These are phyloP conservation scores for Eueremaeus valkanovi DNA, from an alignment of 2,888 invertebrate species.

Conservation along the genomic window DNA sequence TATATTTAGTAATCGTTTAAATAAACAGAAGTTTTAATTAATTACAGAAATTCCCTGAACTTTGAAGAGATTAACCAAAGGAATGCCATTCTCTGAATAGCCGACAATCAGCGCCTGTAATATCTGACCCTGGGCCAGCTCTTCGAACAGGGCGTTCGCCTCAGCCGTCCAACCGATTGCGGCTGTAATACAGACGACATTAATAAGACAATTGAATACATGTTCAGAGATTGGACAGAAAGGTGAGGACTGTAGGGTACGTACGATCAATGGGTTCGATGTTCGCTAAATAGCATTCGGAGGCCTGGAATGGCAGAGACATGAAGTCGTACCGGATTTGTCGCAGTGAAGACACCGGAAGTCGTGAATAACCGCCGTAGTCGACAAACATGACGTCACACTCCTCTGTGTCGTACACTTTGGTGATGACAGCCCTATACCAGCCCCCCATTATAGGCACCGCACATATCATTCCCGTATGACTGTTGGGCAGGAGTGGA, in stretches of 20 bases:
- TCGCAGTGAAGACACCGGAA: constrained; percentile 71
- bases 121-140: constrained; percentile 73
- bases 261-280: constrained; percentile 72
- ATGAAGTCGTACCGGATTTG: constrained; percentile 82
- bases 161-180: constrained; percentile 66
- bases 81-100: constrained; percentile 71
- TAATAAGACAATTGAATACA: background rate
- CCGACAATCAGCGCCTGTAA: constrained; percentile 83
- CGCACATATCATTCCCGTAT: constrained; percentile 73
- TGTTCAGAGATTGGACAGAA: too few relatives aligned
- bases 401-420: constrained; percentile 65
- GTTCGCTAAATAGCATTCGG: constrained; percentile 89
- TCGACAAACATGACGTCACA: constrained; percentile 86
- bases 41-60: constrained; percentile 48
- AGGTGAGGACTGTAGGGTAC: constrained; percentile 45
- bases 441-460: constrained; percentile 78
- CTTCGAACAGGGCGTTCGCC: constrained; percentile 70
- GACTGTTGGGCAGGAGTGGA: constrained; percentile 44
- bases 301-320: constrained; percentile 92
- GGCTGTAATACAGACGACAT: constrained; percentile 48
- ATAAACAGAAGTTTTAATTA: background rate
- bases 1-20: too few relatives aligned
- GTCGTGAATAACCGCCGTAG: constrained; percentile 84
- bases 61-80: constrained; percentile 76
- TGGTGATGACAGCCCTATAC: constrained; percentile 80